These are phyloP conservation scores for Liasis olivaceus DNA, from an alignment of 2,797 vertebrate genomes.

Conservation along the genomic window DNA sequence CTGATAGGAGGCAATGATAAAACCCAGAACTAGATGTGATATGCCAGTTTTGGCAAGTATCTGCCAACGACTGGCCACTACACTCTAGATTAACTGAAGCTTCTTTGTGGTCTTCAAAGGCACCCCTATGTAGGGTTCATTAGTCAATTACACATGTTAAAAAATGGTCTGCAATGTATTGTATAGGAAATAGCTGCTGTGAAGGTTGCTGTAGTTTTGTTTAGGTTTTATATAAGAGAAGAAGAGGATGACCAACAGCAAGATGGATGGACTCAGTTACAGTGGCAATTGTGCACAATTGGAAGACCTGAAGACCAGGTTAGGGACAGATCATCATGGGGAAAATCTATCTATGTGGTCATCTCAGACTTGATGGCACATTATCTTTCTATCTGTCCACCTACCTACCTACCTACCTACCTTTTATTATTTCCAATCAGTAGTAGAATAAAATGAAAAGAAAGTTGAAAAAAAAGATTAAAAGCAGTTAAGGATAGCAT, in stretches of 20 bases:
- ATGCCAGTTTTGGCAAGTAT: neutral
- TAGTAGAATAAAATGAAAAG: neutral
- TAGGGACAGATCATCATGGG: neutral
- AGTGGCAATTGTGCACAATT: neutral
- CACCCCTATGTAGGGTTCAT: neutral
- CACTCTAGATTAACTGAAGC: neutral
- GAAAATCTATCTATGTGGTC: neutral
- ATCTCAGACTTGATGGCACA: neutral
- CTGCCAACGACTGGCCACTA: neutral
- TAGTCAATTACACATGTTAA: neutral
- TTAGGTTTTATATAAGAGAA: neutral
- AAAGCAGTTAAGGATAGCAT: neutral
- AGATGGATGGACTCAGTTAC: neutral
- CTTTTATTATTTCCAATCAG: neutral
- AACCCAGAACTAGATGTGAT: neutral
- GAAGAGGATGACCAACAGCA: neutral
- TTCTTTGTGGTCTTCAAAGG: neutral
- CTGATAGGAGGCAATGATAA: neutral
- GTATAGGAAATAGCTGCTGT: neutral
- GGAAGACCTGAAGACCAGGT: neutral
- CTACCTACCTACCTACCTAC: neutral
- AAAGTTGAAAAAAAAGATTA: neutral
- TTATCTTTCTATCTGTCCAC: neutral
- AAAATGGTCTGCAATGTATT: neutral
- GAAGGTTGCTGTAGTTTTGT: neutral